phyloP scores from a whole-genome alignment of 2,797 vertebrate species.

The Acipenser oxyrinchus region DNA sequence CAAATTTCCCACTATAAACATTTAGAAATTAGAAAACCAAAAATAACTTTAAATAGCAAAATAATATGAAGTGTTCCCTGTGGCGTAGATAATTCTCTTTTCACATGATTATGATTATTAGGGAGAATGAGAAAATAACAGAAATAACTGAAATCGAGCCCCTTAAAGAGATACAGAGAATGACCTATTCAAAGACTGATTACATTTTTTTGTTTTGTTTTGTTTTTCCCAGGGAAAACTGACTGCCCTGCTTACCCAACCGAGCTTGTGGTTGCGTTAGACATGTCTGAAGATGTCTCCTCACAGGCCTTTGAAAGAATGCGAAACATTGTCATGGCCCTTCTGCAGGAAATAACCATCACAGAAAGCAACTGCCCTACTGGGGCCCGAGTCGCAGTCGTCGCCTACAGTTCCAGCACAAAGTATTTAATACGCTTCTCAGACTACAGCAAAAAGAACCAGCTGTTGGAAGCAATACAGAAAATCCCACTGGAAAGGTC shows the following conservation, averaged over 20 bases:
- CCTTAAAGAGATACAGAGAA: not conserved
- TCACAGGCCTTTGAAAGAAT: conserved; percentile 47
- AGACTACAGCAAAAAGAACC: conserved; percentile 28
- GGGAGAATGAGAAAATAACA: no score
- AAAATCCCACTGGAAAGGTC: conserved; percentile 32
- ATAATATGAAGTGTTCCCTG: no score
- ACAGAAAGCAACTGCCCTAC: conserved; percentile 48
- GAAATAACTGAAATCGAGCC: no score
- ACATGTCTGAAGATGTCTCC: conserved; percentile 44
- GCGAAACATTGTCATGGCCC: conserved; percentile 35
- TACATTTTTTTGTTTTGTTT: not conserved
- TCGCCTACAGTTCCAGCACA: conserved; percentile 37
- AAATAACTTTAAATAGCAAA: no score
- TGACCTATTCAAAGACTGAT: not conserved
- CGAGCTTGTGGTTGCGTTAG: conserved; percentile 52
- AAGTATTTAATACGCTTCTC: conserved; percentile 49
- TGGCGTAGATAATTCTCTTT: no score
- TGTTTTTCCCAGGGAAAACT: conserved; percentile 28
- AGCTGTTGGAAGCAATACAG: conserved; percentile 37
- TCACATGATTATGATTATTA: no score
- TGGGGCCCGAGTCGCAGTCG: conserved; percentile 41
- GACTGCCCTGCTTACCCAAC: conserved; percentile 48
- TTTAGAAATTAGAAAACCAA: no score
- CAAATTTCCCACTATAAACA: no score
- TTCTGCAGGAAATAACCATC: conserved; percentile 46